Evolutionary conservation across 2,888 invertebrate species (phyloP).

Genomic region (Catocala sponsa): DNA sequence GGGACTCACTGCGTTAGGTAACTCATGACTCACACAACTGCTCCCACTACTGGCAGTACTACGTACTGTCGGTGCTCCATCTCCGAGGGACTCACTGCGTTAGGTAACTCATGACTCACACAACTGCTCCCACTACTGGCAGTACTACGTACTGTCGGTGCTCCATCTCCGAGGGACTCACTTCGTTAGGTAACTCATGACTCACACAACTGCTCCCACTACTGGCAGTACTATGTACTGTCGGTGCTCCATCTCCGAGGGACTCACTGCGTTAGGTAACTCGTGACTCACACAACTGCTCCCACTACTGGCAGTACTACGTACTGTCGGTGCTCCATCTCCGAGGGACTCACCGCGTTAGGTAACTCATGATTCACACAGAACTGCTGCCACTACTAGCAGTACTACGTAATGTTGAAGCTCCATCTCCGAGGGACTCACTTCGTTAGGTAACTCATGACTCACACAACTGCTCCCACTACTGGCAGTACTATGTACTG

Average conservation of each 20-base stretch:
- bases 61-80: slow-evolving; percentile 97
- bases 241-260: slow-evolving; percentile 93
- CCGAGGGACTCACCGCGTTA: slow-evolving; percentile 98
- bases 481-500: too few relatives aligned
- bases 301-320: slow-evolving; percentile 89
- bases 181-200: too few relatives aligned
- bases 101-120: too few relatives aligned
- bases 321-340: slow-evolving; percentile 97
- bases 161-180: too few relatives aligned
- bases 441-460: too few relatives aligned
- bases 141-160: slow-evolving; percentile 94
- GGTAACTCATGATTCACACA: slow-evolving; percentile 86
- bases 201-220: too few relatives aligned
- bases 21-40: background rate
- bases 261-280: slow-evolving; percentile 97
- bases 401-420: slow-evolving; percentile 97
- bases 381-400: background rate
- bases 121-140: too few relatives aligned
- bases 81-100: slow-evolving; percentile 62
- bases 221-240: too few relatives aligned
- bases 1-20: too few relatives aligned
- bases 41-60: slow-evolving; percentile 87
- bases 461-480: too few relatives aligned
- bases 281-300: background rate
- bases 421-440: too few relatives aligned